Evolutionary conservation across 2,113 vertebrate species (phyloP).

Genomic region (Sardina pilchardus): DNA sequence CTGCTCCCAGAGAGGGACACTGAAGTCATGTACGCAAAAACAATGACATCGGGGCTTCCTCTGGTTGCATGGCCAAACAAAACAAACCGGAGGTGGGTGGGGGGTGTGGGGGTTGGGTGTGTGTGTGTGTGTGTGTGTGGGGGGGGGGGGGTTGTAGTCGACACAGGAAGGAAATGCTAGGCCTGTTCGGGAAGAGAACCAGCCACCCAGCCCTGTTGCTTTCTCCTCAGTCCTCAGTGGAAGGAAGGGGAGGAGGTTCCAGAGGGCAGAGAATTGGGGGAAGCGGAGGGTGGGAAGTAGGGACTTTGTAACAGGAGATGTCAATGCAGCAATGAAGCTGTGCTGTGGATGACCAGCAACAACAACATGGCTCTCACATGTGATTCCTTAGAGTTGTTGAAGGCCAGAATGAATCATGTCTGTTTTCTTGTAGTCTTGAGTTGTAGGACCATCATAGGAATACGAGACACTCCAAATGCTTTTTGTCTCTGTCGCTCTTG

Average conservation of each 20-base stretch:
- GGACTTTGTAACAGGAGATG: not conserved
- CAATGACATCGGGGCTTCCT: not conserved
- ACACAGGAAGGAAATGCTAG: not conserved
- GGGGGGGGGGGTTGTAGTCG: too few relatives aligned
- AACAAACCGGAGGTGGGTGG: constrained; percentile 50
- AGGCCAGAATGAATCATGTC: not conserved
- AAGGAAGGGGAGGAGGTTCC: constrained; percentile 67
- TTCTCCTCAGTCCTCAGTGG: constrained; percentile 47
- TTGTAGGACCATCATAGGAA: not conserved
- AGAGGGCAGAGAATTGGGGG: constrained; percentile 60
- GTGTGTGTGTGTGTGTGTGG: too few relatives aligned
- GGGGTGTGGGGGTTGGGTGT: constrained; percentile 49
- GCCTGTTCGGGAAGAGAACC: constrained; percentile 47
- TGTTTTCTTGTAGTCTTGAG: not conserved
- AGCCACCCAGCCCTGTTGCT: constrained; percentile 28
- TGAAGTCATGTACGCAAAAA: not conserved
- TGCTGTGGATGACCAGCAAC: not conserved
- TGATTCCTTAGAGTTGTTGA: not conserved
- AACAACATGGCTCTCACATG: not conserved
- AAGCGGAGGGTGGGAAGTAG: constrained; percentile 40
- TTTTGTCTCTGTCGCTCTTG: not conserved
- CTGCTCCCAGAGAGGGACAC: not conserved
- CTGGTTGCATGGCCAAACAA: constrained; percentile 58
- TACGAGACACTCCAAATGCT: not conserved
- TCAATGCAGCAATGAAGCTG: not conserved